Evolutionary conservation across 2,888 invertebrate genomes (phyloP).

Genomic region (Stegophylla sp.): DNA sequence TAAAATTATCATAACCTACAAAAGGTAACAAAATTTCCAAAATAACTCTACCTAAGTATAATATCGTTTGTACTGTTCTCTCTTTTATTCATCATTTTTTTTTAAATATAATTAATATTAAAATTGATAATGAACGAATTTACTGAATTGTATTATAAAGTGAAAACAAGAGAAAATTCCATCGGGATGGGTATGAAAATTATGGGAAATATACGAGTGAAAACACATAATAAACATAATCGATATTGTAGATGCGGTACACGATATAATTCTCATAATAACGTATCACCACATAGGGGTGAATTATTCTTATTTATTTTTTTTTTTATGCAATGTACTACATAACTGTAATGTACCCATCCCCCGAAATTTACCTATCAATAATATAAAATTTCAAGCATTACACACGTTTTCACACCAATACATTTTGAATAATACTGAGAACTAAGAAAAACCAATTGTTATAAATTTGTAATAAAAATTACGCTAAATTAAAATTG

Average conservation of each 20-base stretch:
- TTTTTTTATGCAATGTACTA: background rate
- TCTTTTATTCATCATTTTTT: background rate
- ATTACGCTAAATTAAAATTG: constrained; percentile 16
- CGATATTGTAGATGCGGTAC: background rate
- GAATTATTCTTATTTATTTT: no score
- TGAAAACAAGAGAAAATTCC: constrained; percentile 47
- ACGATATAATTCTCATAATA: no score
- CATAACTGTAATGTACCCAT: constrained; percentile 24
- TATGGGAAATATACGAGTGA: background rate
- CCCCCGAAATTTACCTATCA: constrained; percentile 27
- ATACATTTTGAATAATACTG: constrained; percentile 28
- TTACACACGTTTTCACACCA: constrained; percentile 38
- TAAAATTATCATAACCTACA: constrained; percentile 35
- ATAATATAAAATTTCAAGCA: constrained; percentile 43
- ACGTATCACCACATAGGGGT: no score
- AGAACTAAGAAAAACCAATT: constrained; percentile 2
- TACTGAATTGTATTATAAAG: background rate
- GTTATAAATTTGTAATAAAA: constrained; percentile 25
- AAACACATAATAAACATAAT: background rate
- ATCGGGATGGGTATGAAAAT: constrained; percentile 27
- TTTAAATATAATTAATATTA: constrained; percentile 1
- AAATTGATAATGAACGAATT: constrained; percentile 1
- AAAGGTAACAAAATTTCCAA: constrained; percentile 44
- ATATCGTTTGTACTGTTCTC: background rate
- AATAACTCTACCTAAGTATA: constrained; percentile 34